Evolutionary conservation across 30 jellyfish, hydroid and myxozoan genomes (phyloP).

Genomic region (Pseudorhiza aurosa): DNA sequence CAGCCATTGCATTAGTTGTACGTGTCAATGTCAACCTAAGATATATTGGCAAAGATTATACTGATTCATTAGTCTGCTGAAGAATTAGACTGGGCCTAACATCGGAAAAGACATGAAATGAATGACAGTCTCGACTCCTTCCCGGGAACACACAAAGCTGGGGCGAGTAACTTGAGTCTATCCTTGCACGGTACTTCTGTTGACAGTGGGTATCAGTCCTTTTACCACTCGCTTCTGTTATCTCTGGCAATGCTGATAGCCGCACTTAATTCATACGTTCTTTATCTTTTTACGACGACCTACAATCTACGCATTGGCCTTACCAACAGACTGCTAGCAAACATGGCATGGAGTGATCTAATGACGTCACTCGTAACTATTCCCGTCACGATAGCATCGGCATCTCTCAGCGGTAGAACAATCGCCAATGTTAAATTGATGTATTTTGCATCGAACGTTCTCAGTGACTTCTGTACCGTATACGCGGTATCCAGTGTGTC

Average conservation of each 20-base stretch:
- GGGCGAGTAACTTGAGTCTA: too few relatives aligned
- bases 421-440: background rate
- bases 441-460: constrained; percentile 30
- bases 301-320: background rate
- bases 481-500: constrained; percentile 21
- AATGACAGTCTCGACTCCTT: too few relatives aligned
- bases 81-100: too few relatives aligned
- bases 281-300: constrained; percentile 18
- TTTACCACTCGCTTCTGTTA: constrained; percentile 42
- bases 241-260: constrained; percentile 20
- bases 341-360: constrained; percentile 57
- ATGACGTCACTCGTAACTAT: constrained; percentile 21
- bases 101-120: too few relatives aligned
- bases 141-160: too few relatives aligned
- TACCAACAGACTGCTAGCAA: constrained; percentile 42
- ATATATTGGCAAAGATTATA: too few relatives aligned
- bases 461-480: constrained; percentile 50
- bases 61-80: too few relatives aligned
- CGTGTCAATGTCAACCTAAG: too few relatives aligned
- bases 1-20: too few relatives aligned
- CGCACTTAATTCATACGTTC: constrained; percentile 1
- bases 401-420: constrained; percentile 16
- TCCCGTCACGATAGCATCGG: constrained; percentile 51
- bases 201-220: background rate
- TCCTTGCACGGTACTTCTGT: too few relatives aligned